These are phyloP conservation scores for Muraenolepis orangiensis DNA, from an alignment of 2,797 vertebrate genomes.

Conservation along the genomic window DNA sequence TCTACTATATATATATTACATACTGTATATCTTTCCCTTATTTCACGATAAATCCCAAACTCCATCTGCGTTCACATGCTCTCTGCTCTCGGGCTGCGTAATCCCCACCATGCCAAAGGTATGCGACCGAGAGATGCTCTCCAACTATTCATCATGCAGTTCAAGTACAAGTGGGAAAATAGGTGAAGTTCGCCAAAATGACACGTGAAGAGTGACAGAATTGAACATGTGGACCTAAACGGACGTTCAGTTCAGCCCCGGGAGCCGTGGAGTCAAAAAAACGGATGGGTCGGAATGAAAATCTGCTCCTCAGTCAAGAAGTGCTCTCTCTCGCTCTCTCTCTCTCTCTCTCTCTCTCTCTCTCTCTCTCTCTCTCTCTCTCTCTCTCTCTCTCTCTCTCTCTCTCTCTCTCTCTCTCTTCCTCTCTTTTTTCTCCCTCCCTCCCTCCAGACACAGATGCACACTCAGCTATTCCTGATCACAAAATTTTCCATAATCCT, in stretches of 20 bases:
- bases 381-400: slow-evolving; percentile 23
- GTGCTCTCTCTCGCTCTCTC: background rate
- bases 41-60: slow-evolving; percentile 80
- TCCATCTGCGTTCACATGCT: slow-evolving; percentile 81
- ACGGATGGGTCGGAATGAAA: slow-evolving; percentile 71
- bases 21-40: slow-evolving; percentile 83
- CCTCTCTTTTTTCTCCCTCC: slow-evolving; percentile 22
- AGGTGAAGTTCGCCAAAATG: slow-evolving; percentile 61
- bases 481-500: slow-evolving; percentile 77
- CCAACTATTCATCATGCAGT: slow-evolving; percentile 77
- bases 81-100: slow-evolving; percentile 70
- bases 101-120: slow-evolving; percentile 78
- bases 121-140: slow-evolving; percentile 65
- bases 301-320: slow-evolving; percentile 45
- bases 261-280: slow-evolving; percentile 59
- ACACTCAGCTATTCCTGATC: slow-evolving; percentile 71
- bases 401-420: slow-evolving; percentile 15
- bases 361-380: slow-evolving; percentile 24
- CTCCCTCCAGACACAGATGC: slow-evolving; percentile 68
- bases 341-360: slow-evolving; percentile 7
- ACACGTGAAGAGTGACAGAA: slow-evolving; percentile 42
- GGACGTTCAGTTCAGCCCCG: slow-evolving; percentile 47
- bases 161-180: slow-evolving; percentile 65
- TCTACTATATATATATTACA: no score
- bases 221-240: slow-evolving; percentile 31